Conservation (phyloP, 2,113 vertebrate genomes). For the Sigmodon hispidus region DNA sequence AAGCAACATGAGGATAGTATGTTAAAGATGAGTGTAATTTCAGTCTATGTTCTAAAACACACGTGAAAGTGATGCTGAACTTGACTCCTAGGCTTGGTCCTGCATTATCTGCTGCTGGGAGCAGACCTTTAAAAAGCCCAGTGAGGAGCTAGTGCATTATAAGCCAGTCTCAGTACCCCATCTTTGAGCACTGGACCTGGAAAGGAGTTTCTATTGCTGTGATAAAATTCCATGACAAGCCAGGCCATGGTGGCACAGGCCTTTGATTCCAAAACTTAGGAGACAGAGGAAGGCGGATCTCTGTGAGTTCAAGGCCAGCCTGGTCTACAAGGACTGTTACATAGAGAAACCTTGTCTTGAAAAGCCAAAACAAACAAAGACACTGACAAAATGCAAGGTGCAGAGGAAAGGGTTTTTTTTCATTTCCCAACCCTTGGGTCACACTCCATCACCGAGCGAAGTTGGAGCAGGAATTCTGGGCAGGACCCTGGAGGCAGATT, state of each 20-base stretch:
- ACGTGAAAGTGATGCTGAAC: neutral
- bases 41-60: neutral
- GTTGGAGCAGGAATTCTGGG: neutral
- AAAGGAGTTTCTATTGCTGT: neutral
- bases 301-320: neutral
- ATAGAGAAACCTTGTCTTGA: neutral
- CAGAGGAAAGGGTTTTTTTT: neutral
- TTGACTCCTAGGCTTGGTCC: neutral
- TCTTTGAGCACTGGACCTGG: neutral
- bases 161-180: neutral
- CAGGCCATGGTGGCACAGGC: neutral
- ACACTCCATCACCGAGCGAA: neutral
- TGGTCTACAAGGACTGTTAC: neutral
- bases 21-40: neutral
- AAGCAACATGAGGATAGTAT: neutral
- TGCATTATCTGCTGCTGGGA: neutral
- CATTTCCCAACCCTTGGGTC: neutral
- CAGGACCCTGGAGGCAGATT: neutral
- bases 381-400: neutral
- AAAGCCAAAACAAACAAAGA: neutral
- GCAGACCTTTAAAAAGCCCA: neutral
- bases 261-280: neutral
- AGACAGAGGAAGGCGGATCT: neutral
- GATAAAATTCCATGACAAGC: neutral
- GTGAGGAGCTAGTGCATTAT: fast-evolving